Evolutionary conservation across 2,113 vertebrate genomes (phyloP).

Genomic region (Odontophorus gujanensis): DNA sequence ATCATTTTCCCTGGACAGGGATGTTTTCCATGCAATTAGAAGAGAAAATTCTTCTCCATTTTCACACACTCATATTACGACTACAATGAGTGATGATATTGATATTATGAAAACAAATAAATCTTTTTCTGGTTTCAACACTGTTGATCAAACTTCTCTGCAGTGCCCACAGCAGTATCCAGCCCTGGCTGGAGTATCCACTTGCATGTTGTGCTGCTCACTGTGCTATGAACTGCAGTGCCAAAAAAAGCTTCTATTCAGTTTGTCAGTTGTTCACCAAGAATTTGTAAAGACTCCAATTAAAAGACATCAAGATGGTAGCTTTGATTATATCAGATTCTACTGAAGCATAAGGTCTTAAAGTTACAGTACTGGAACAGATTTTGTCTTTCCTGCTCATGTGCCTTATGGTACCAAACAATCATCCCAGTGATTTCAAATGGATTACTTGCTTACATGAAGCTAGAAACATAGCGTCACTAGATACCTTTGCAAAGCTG

Average conservation of each 20-base stretch:
- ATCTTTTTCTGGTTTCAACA: neutral
- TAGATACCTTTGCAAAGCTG: neutral
- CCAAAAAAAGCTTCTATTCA: neutral
- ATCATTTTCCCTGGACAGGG: neutral
- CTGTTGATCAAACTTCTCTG: neutral
- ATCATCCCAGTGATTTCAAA: neutral
- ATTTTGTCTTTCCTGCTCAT: neutral
- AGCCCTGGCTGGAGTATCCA: accelerated
- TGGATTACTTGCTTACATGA: neutral
- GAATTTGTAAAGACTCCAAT: neutral
- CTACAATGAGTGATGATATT: neutral
- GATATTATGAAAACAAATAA: neutral
- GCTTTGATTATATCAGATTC: too few relatives aligned
- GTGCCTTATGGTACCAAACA: neutral
- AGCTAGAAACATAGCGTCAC: neutral
- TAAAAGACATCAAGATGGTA: too few relatives aligned
- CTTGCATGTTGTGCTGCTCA: neutral
- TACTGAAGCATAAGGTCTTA: too few relatives aligned
- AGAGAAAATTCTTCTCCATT: neutral
- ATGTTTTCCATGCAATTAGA: neutral
- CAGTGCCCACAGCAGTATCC: neutral
- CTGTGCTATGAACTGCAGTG: accelerated
- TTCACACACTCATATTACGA: neutral
- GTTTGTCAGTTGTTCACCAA: neutral
- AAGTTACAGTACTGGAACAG: neutral